Evolutionary conservation across 2,797 vertebrate species (phyloP), one percentile per base, ranked within the genome.

Genomic region (Eospalax fontanierii): DNA sequence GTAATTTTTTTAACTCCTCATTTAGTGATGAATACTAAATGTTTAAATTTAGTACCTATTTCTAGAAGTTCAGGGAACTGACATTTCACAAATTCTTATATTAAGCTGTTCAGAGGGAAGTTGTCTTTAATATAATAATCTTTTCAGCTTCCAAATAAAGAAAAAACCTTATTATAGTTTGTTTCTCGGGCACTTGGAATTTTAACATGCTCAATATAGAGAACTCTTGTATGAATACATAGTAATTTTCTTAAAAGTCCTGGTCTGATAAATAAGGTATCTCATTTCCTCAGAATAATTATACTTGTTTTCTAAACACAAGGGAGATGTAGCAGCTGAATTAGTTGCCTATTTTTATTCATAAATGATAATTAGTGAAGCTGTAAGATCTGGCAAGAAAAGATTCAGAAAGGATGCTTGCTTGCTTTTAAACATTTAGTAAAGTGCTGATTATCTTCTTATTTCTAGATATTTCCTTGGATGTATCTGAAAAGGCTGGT

Each of bases 221-320:
- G 93, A 83, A 15, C 43, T 75, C 6, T 89, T 93, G 3, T 86
- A 54, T 85, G 63, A 91, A 40, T 90, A 90, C 81, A 50, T 22
- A 6, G 57, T 95, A 85, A 54, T 76, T 90, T 59, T 28, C 92
- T 93, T 93, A 71, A 85, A 87, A 94, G 68, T 73, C 24, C 81
- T 96, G 43, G 82, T 50, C 97, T 96, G 15, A 57, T 90, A 96
- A 92, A 95, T 89, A 95, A 93, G 66, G 3, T 94, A 54, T 90
- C 57, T 95, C 4, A 30, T 2, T 89, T 50, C 59, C 87, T 93
- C 11, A 65, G n/a, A 91, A 5, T 94, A 94, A 68, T 94, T 96
- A 79, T 91, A 71, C 40, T 95, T 96, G 78, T 95, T 97, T 97
- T 96, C 74, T 80, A 96, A 95, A 96, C 1, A 74, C 57, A 93